Evolutionary conservation across 2,888 invertebrate species (phyloP), one percentile per base, ranked within the genome.

Genomic region (Parthenolecanium corni): DNA sequence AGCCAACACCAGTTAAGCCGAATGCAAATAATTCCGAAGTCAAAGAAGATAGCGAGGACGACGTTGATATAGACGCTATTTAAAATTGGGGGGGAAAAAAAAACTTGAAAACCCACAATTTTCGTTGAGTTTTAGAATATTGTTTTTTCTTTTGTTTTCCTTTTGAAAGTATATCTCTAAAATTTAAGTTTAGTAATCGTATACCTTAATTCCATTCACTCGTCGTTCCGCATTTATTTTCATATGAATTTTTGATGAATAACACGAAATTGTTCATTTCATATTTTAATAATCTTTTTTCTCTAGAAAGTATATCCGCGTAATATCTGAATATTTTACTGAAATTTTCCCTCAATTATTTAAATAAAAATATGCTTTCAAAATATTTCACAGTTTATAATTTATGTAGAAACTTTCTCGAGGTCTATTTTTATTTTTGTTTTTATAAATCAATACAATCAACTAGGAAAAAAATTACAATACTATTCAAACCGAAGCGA

Each of bases 11-110:
- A 66, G 64, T 65, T 6, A 70, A 71, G 65, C 71, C 69, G 58
- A 68, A 70, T 62, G 70, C 71, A 54, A 67, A 71, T 54, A 76
- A 67, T 68, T 70, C 70, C 68, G 72, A 71, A 68, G 76, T 73
- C 64, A 77, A 76, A 49, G 81, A 81, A 68, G 88, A 86, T 68
- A 87, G 82, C 67, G 88, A 80, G 66, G 85, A 84, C 70, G 91
- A 91, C 72, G 84, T 92, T 72, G 90, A 92, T 76, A 92, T 92
- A 74, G 92, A 92, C 80, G 91, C 89, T 75, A 92, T 92, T 73
- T 92, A 88, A 78, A 74, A 47, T 62, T 25, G 24, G 24, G n/a
- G 40, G 56, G 49, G 51, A 62, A 46, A 40, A 40, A 46, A 52
- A 3, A 21, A n/a, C 23, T 11, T 52, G 14, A 23, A 9, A 23